These are phyloP conservation scores for Phataginus tricuspis DNA, from an alignment of 2,797 vertebrate species.

Conservation along the genomic window DNA sequence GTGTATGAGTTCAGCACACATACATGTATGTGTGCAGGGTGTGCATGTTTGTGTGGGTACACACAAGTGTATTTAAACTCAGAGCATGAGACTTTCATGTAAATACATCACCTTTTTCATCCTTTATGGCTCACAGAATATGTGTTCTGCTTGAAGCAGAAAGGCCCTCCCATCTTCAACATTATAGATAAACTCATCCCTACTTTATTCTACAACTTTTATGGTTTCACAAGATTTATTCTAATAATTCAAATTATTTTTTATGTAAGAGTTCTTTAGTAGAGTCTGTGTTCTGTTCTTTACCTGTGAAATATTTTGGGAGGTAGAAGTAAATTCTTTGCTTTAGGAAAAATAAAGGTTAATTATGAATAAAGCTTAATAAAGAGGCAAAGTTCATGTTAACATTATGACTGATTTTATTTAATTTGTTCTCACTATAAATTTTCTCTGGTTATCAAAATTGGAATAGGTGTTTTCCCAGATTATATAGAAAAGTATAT, in stretches of 20 bases:
- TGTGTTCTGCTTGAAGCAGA: not conserved
- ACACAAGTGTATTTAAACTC: not conserved
- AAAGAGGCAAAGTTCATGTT: not conserved
- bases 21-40: not conserved
- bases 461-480: not conserved
- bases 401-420: not conserved
- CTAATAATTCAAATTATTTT: not conserved
- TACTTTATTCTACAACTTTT: not conserved
- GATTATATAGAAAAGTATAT: not conserved
- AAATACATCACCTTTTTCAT: not conserved
- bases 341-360: not conserved
- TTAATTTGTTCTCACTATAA: not conserved
- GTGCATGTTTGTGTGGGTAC: not conserved
- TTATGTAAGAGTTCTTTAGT: too few relatives aligned
- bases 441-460: not conserved
- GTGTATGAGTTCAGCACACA: too few relatives aligned
- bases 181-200: not conserved
- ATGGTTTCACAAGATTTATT: not conserved
- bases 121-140: not conserved
- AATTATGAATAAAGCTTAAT: not conserved
- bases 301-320: not conserved
- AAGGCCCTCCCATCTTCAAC: not conserved
- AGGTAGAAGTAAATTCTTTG: not conserved
- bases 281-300: not conserved
- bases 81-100: not conserved